Base-by-base conservation (phyloP, 2,797 vertebrate genomes). In the Poecilia gillii region DNA sequence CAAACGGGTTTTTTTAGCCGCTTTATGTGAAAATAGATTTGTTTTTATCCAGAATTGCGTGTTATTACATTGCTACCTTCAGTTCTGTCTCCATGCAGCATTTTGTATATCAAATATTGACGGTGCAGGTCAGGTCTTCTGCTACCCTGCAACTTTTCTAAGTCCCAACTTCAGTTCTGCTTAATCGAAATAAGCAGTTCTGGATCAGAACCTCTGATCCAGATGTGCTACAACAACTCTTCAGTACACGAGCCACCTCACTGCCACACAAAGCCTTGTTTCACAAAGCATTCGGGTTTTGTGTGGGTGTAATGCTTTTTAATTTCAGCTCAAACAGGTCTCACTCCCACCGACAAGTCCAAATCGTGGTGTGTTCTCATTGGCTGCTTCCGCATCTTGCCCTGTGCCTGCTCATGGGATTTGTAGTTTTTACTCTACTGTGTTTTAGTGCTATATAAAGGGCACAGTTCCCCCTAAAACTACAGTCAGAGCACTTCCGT, bases 351-450 rank as follows among this genome's bases (percentile, higher is more conserved):
- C 4, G 13, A 5, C 59, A 20, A 53, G 51, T 88, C 87, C 77
- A 79, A 87, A 88, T 90, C 96, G 96, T 96, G 96, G 86, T 94
- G 84, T 85, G 2, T 49, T 57, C 71, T 84, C 89, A 96, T 96
- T 96, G 96, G 96, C 77, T 85, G 66, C 1, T 33, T 9, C 0
- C 33, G 20, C 43, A 20, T 20, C 3, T 49, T 28, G 11, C n/a
- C 25, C 41, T 23, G 1, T 2, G 2, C 1, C 0, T 0, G 0
- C 28, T 45, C 14, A 0, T 72, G 92, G 93, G 83, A 79, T 39
- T 89, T 95, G 94, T 93, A 94, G 94, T 96, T 72, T 57, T 81
- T 23, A 1, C 0, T 3, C 3, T 12, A 0, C 1, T 0, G 0
- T 4, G 0, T 12, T 0, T 66, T 36, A 0, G 1, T 1, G 1